Base-by-base conservation (phyloP, 2,888 invertebrate genomes). In the Exephanes ischioxanthus region DNA sequence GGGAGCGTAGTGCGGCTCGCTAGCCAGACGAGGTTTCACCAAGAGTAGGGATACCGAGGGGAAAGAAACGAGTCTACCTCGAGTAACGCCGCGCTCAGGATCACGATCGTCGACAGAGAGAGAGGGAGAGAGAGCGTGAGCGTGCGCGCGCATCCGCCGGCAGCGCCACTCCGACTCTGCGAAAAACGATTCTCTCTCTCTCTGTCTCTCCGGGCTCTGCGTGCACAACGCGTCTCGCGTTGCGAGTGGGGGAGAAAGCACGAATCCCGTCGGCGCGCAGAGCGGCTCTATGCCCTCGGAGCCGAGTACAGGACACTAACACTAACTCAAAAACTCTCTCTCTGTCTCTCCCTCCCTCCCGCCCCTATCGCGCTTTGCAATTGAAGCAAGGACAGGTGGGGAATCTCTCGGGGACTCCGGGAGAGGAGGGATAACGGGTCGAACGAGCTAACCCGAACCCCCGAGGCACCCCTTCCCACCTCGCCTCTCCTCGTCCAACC, bases 371-470 rank as follows among this genome's bases (percentile, higher is more conserved):
- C 68, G 86, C 83, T 73, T 77, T 89, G 87, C 90, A 89, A 90
- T 90, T 90, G 90, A 91, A 89, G 90, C 90, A 90, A 90, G 91
- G 89, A 89, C 90, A 90, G 90, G 91, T 91, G 89, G 91, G 89
- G 90, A 85, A 87, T 63, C 77, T 84, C 72, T 77, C 70, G 82
- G 82, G 51, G 78, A 85, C 77, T 79, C 76, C 79, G 86, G 85
- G 89, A 89, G 90, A 90, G 92, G 89, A 90, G 92, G 93, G 93
- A 92, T 93, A 93, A 93, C 94, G 94, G 94, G 94, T 93, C 94
- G 94, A 93, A 94, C 93, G 93, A 94, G 94, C 94, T 93, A 93
- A 93, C 92, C 93, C 92, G 91, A 92, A 92, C 91, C 90, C 90
- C 92, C 89, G 88, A 90, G 87, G 89, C 87, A 85, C 85, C 80